A percentile compares a stretch with the other conserved stretches of the same genome.
Conservation (phyloP, 2,113 vertebrate species). For the Hepsetus odoe region DNA sequence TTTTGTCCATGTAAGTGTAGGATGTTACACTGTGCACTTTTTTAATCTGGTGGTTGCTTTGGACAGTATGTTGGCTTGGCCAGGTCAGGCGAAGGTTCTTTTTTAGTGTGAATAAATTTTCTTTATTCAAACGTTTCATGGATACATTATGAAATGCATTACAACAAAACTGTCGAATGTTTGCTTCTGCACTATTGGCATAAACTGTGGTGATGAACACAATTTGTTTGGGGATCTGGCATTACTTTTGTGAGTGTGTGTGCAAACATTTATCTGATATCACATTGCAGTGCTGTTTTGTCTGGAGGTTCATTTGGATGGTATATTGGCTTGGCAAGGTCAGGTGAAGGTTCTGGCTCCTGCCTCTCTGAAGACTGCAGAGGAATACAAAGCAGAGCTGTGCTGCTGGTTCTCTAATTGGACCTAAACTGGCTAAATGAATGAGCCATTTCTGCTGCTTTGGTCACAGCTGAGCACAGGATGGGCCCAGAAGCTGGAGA, state of each 20-base stretch:
- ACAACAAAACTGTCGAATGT: not conserved
- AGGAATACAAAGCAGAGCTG: constrained; percentile 62
- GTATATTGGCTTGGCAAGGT: constrained; percentile 52
- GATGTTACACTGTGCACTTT: not conserved
- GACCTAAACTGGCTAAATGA: constrained; percentile 61
- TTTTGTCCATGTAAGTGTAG: not conserved
- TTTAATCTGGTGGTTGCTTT: not conserved
- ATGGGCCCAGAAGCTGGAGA: not conserved
- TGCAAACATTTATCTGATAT: not conserved
- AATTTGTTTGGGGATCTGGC: not conserved
- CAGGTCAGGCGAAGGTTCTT: not conserved
- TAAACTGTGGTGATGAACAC: not conserved
- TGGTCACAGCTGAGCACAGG: constrained; percentile 66
- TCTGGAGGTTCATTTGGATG: constrained; percentile 35
- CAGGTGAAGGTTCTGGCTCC: constrained; percentile 57
- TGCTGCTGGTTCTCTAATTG: constrained; percentile 48
- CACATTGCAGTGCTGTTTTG: constrained; percentile 35
- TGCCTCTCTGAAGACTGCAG: constrained; percentile 45
- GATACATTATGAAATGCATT: not conserved
- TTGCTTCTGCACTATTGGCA: no score
- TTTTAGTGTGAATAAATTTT: not conserved
- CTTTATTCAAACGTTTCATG: not conserved
- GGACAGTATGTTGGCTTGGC: not conserved
- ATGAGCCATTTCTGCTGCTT: constrained; percentile 65
- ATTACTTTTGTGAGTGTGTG: not conserved